Conservation (phyloP, 2,797 vertebrate species). For the Oreochromis grahami region DNA sequence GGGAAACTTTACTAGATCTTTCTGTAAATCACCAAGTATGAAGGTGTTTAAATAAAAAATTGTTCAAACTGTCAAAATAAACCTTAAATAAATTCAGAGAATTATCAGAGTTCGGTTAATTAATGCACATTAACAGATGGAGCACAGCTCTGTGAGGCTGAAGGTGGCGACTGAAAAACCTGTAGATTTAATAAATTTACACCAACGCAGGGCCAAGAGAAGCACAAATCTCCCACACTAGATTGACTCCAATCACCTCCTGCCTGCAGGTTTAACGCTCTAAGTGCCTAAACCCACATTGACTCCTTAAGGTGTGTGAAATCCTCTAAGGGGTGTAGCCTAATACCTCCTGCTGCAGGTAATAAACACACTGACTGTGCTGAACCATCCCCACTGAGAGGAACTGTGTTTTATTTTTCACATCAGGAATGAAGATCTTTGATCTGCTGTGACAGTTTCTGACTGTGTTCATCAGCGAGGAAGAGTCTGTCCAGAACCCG, state of each 20-base stretch:
- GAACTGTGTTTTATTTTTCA: not conserved
- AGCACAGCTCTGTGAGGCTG: not conserved
- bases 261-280: not conserved
- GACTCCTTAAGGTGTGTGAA: not conserved
- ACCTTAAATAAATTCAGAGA: not conserved
- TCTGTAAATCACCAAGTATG: not conserved
- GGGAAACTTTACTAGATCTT: not conserved
- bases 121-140: not conserved
- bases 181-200: not conserved
- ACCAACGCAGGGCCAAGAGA: not conserved
- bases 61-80: not conserved
- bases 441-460: not conserved
- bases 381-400: not conserved
- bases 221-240: not conserved
- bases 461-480: not conserved
- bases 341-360: not conserved
- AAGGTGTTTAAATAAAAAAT: not conserved
- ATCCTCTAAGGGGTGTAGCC: not conserved
- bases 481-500: not conserved
- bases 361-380: accelerated
- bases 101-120: not conserved
- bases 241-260: not conserved
- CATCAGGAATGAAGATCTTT: not conserved
- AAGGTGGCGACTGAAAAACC: not conserved
- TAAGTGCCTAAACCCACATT: not conserved